Conservation (phyloP, 2,113 vertebrate species). For the Channa argus region DNA sequence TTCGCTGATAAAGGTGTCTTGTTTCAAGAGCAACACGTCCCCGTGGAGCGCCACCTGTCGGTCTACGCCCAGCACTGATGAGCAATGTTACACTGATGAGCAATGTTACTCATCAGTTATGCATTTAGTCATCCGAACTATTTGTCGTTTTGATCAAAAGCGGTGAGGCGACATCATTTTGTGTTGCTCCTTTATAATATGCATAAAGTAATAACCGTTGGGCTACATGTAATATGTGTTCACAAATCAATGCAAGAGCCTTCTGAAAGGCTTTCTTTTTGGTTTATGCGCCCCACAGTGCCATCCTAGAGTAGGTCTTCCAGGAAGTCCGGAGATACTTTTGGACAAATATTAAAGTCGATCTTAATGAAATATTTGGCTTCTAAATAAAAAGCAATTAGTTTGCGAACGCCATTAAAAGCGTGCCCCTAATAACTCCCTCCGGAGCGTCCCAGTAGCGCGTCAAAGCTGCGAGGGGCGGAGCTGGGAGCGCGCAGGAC, state of each 20-base stretch:
- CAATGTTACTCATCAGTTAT: background rate
- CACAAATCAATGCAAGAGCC: too few species aligned
- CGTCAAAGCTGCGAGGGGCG: slow-evolving; percentile 48
- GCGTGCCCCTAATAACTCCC: background rate
- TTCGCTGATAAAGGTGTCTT: slow-evolving; percentile 57
- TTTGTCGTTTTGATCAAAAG: rapidly evolving
- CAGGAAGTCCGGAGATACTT: too few species aligned
- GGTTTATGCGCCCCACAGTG: too few species aligned
- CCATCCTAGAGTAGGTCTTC: too few species aligned
- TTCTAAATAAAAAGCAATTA: too few species aligned
- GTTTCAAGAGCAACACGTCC: slow-evolving; percentile 38
- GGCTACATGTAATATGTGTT: too few species aligned
- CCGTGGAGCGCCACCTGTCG: slow-evolving; percentile 35
- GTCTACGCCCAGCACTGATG: rapidly evolving
- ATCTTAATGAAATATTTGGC: too few species aligned
- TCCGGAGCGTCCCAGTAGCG: slow-evolving; percentile 5
- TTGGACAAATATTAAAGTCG: too few species aligned
- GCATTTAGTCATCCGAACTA: slow-evolving; percentile 1
- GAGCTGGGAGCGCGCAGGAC: slow-evolving; percentile 48
- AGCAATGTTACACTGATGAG: background rate
- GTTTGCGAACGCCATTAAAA: background rate
- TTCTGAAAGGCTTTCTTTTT: too few species aligned
- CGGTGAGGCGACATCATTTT: background rate
- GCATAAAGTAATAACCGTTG: too few species aligned
- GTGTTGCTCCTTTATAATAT: too few species aligned